Evolutionary conservation across 2,113 vertebrate genomes (phyloP).

Genomic region (Lates calcarifer): DNA sequence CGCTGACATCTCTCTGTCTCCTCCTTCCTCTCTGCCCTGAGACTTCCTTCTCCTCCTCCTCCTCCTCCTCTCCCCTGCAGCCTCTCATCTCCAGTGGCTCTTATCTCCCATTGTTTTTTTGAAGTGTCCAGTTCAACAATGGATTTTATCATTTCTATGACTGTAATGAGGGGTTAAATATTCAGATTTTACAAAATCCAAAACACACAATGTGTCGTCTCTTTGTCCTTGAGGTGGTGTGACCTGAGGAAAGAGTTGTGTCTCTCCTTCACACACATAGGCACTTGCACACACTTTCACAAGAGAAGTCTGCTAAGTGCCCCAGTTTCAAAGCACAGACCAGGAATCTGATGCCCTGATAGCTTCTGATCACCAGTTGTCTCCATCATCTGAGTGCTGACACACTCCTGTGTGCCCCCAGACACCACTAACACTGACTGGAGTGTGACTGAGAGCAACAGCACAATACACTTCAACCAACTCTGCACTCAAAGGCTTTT

Average conservation of each 20-base stretch:
- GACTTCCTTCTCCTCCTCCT: neutral
- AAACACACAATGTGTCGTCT: neutral
- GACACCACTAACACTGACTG: conserved; percentile 9
- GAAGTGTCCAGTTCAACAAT: conserved; percentile 20
- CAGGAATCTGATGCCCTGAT: conserved; percentile 33
- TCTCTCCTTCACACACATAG: neutral
- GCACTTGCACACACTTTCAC: neutral
- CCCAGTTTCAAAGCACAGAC: conserved; percentile 25
- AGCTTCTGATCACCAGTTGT: conserved; percentile 42
- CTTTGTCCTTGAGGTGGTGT: conserved; percentile 12
- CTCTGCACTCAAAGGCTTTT: conserved; percentile 30
- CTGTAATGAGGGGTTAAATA: conserved; percentile 32
- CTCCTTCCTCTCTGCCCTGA: neutral
- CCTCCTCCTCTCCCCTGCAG: conserved; percentile 10
- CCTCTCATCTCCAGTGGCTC: conserved; percentile 51
- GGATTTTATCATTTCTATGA: neutral
- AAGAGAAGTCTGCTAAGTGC: conserved; percentile 1
- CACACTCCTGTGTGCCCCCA: conserved; percentile 23
- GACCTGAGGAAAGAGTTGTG: neutral
- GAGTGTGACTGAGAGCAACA: conserved; percentile 46
- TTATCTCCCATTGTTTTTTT: conserved; percentile 26
- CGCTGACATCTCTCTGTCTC: neutral
- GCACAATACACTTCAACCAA: conserved; percentile 29
- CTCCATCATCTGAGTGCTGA: conserved; percentile 20
- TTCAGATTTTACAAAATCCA: conserved; percentile 5